These are phyloP conservation scores for Phragmatobia fuliginosa DNA, from an alignment of 2,888 invertebrate genomes.

Conservation along the genomic window DNA sequence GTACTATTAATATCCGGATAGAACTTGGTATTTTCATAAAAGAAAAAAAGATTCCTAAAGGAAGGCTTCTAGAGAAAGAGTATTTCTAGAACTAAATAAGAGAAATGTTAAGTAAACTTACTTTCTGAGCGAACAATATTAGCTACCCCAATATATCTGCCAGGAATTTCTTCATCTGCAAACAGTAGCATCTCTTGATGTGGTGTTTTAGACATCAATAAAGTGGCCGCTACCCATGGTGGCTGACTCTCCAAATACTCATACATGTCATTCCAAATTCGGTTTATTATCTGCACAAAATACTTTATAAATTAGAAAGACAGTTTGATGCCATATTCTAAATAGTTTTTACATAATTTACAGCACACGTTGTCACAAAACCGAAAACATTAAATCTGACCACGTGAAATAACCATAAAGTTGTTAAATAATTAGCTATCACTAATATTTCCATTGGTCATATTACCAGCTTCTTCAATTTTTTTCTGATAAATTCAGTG, in stretches of 20 bases:
- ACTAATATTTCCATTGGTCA: too few relatives aligned
- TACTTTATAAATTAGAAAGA: background rate
- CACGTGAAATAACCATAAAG: too few relatives aligned
- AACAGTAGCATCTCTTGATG: conserved; percentile 71
- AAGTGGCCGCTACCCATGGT: conserved; percentile 68
- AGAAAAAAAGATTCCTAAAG: background rate
- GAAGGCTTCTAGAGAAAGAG: too few relatives aligned
- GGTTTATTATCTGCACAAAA: conserved; percentile 60
- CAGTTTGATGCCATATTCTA: too few relatives aligned
- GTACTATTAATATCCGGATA: too few relatives aligned
- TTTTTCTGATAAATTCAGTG: too few relatives aligned
- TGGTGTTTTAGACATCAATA: conserved; percentile 61
- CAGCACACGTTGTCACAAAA: too few relatives aligned
- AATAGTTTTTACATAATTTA: too few relatives aligned
- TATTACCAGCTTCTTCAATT: too few relatives aligned
- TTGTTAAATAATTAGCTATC: background rate
- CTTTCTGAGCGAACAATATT: conserved; percentile 65
- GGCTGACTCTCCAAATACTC: conserved; percentile 72
- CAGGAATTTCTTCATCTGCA: conserved; percentile 70
- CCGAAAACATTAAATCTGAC: too few relatives aligned
- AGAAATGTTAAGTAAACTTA: conserved; percentile 49
- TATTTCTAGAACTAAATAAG: background rate
- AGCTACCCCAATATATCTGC: conserved; percentile 69
- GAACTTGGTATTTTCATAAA: background rate
- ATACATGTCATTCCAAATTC: conserved; percentile 71